Evolutionary conservation across 1,140 invertebrate genomes (phyloP).

Genomic region (Sinonovacula constricta): DNA sequence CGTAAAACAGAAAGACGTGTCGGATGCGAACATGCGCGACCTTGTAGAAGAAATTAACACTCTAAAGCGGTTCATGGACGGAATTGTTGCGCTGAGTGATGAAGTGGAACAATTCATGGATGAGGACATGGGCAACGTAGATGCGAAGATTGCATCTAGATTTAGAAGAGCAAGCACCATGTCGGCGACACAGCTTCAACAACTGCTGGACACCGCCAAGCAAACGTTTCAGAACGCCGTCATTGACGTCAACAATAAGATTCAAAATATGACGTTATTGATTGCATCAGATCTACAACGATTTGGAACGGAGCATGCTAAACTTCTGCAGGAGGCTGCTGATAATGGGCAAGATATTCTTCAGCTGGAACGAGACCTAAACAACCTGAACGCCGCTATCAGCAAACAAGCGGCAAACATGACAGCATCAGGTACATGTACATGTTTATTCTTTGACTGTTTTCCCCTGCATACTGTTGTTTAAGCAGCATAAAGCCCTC

Average conservation of each 20-base stretch:
- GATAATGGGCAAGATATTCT: conserved; percentile 7
- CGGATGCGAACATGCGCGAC: conserved; percentile 9
- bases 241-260: background rate
- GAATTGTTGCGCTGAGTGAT: background rate
- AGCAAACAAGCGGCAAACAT: background rate
- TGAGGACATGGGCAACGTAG: background rate
- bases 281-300: background rate
- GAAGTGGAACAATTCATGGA: background rate
- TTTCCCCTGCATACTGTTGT: too few relatives aligned
- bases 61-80: conserved; percentile 7
- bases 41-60: conserved; percentile 26
- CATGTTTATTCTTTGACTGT: too few relatives aligned
- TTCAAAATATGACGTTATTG: background rate
- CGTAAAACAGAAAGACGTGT: background rate
- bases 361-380: conserved; percentile 13
- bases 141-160: background rate
- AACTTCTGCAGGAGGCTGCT: conserved; percentile 15
- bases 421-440: conserved; percentile 9
- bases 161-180: conserved; percentile 4
- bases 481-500: too few relatives aligned
- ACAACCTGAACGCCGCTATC: conserved; percentile 13
- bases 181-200: background rate
- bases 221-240: conserved; percentile 14
- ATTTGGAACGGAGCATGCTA: background rate
- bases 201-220: conserved; percentile 23